Evolutionary conservation across 1,140 invertebrate species (phyloP).

Genomic region (Orchestia grillus): DNA sequence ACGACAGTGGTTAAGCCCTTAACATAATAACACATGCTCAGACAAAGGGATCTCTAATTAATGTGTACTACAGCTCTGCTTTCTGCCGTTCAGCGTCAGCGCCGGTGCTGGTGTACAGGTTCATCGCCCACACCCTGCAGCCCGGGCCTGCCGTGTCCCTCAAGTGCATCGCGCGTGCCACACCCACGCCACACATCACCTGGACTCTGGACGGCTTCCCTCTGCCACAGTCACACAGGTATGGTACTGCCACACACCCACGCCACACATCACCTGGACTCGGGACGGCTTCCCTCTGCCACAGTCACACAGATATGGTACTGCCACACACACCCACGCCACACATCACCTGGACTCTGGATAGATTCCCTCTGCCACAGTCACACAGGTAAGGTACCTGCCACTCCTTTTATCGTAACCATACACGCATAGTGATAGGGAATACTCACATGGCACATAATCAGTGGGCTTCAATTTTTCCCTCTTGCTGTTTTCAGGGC

Average conservation of each 20-base stretch:
- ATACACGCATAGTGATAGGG: not conserved
- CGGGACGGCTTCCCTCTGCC: slow-evolving; percentile 77
- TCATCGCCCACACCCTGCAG: slow-evolving; percentile 57
- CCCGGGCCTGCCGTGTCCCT: slow-evolving; percentile 51
- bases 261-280: slow-evolving; percentile 87
- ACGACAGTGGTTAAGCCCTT: too few species aligned
- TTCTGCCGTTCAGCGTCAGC: slow-evolving; percentile 14
- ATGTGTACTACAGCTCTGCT: too few species aligned
- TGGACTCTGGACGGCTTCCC: slow-evolving; percentile 58
- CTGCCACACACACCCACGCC: not conserved
- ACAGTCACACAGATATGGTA: slow-evolving; percentile 63
- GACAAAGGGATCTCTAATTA: too few species aligned
- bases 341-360: too few species aligned
- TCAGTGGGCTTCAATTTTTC: too few species aligned
- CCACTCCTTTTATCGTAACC: not conserved
- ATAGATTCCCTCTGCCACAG: slow-evolving; percentile 8
- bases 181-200: slow-evolving; percentile 56
- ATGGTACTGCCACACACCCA: slow-evolving; percentile 75
- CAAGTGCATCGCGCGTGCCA: slow-evolving; percentile 69
- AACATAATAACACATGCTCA: not conserved
- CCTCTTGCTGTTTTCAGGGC: too few species aligned
- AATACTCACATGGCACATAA: too few species aligned
- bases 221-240: slow-evolving; percentile 59
- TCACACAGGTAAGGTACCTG: not conserved
- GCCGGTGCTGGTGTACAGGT: slow-evolving; percentile 48